Conservation (phyloP, 2,113 vertebrate genomes). For the Ictalurus furcatus region DNA sequence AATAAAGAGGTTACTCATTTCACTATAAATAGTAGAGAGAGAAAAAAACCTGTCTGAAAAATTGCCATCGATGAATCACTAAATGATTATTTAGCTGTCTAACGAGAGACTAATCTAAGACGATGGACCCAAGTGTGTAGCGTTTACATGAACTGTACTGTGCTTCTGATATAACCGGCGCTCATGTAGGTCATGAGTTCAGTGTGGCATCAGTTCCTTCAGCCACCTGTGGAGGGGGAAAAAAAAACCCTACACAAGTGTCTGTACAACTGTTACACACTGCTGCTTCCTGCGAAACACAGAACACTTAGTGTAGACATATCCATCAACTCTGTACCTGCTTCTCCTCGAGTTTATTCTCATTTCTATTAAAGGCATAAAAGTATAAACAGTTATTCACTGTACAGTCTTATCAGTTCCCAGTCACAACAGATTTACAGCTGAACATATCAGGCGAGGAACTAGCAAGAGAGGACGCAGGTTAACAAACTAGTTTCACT, state of each 20-base stretch:
- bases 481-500: neutral
- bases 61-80: too few species aligned
- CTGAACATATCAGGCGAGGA: too few species aligned
- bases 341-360: neutral
- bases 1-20: neutral
- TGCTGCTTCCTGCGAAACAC: neutral
- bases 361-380: neutral
- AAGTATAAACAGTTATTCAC: neutral
- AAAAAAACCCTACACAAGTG: constrained; percentile 1
- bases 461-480: neutral
- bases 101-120: neutral
- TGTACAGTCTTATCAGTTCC: neutral
- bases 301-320: neutral
- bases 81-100: neutral
- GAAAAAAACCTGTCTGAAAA: neutral
- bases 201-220: constrained; percentile 5
- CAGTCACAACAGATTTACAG: neutral
- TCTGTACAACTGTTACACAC: constrained; percentile 8
- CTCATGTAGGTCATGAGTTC: constrained; percentile 1
- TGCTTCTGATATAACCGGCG: neutral
- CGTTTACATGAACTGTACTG: neutral
- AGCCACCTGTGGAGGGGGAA: neutral
- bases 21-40: neutral
- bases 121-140: neutral
- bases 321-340: neutral